Percentiles rank a stretch among this genome's conserved stretches.
Conservation (phyloP, 2,113 vertebrate species). For the Mus pahari region DNA sequence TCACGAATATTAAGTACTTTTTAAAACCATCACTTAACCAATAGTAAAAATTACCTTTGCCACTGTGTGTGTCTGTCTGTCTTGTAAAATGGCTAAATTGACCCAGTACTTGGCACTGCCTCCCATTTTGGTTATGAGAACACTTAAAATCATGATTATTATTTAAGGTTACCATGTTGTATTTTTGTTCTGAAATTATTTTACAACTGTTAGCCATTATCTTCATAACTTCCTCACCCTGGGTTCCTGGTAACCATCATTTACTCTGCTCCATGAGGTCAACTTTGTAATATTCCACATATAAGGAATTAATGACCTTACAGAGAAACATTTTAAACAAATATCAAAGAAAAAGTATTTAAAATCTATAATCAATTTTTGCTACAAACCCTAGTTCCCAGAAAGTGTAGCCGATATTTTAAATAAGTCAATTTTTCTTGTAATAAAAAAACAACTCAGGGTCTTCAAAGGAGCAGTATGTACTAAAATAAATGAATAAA, state of each 20-base stretch:
- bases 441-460: background rate
- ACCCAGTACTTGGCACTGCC: background rate
- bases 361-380: constrained; percentile 1
- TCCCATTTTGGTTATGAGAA: background rate
- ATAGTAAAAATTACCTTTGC: background rate
- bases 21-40: background rate
- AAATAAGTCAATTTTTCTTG: constrained; percentile 12
- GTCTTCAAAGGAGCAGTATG: background rate
- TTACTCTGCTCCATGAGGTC: background rate
- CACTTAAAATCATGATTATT: background rate
- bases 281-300: background rate
- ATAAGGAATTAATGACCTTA: background rate
- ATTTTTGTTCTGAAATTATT: background rate
- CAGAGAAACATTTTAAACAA: constrained; percentile 17
- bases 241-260: background rate
- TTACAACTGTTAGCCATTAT: background rate
- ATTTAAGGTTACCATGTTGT: background rate
- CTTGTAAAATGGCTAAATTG: background rate
- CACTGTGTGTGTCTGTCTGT: background rate
- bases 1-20: background rate
- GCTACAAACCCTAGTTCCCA: background rate
- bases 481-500: background rate
- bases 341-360: background rate
- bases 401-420: constrained; percentile 7
- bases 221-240: background rate